Base-by-base conservation (phyloP, 2,113 vertebrate species). In the Pristiophorus japonicus region DNA sequence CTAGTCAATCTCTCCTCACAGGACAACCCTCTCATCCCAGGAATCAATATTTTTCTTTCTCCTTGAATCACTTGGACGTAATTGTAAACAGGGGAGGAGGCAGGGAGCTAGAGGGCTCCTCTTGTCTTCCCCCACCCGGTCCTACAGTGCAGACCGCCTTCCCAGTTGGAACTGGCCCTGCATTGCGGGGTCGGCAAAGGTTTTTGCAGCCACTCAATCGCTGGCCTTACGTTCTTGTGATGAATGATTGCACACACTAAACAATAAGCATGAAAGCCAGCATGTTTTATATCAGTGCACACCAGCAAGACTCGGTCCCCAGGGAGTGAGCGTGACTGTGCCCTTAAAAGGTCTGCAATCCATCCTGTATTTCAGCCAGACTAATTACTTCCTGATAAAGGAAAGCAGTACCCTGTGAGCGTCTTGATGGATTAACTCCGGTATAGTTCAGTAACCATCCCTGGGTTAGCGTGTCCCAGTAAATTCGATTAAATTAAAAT, bases 371-470 rank as follows among this genome's bases (percentile, higher is more conserved):
- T 96, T 96, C 24, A 55, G 96, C 73, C 96, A 96, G 96, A 96
- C 96, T 97, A 96, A 96, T 97, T 97, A 95, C 96, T 97, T 97
- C 96, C 96, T 97, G 95, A 96, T 30, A 96, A 96, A 97, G 97
- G 95, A 96, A 96, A 96, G 97, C 96, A 96, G 92, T 95, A 97
- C 95, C 95, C 97, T 96, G 70, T 95, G 96, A 97, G 97, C 97
- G 96, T 97, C 97, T 96, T 97, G 96, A 97, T 97, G 97, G 97
- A 98, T 98, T 98, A 98, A 98, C 97, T 96, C 96, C 98, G 98
- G 98, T 96, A 96, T 97, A 97, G 97, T 98, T 98, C 98, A 98
- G 96, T 96, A 96, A 91, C 66, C 98, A 97, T 98, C 97, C 97
- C 95, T 96, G 96, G 97, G 97, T 98, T 97, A 97, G 97, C 96